Percentiles rank a stretch among this genome's conserved stretches.
phyloP scores from a whole-genome alignment of 2,113 vertebrate species.

The Butastur rufipennis region DNA sequence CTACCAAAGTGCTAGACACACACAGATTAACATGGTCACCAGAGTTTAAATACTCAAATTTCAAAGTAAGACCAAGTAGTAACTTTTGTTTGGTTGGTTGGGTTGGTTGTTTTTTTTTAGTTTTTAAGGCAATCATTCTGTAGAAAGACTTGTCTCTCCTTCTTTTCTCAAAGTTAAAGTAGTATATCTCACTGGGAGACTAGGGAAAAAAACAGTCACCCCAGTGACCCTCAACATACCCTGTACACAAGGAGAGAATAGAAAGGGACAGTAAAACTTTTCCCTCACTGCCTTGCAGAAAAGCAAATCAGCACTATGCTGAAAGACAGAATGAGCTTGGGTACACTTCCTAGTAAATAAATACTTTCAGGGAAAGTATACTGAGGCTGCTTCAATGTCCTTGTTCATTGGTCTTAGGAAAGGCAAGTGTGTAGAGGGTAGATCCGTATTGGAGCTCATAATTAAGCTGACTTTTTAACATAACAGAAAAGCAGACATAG shows the following conservation, averaged over 20 bases:
- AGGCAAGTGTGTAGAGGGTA: not conserved
- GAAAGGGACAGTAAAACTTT: not conserved
- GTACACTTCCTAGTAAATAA: not conserved
- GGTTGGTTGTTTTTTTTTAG: not conserved
- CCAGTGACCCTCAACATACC: not conserved
- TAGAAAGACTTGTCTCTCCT: not conserved
- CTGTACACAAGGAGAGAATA: not conserved
- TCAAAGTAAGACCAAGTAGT: not conserved
- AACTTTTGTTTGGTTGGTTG: fast-evolving
- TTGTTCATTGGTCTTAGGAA: not conserved
- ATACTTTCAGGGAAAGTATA: not conserved
- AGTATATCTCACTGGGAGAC: not conserved
- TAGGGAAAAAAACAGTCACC: not conserved
- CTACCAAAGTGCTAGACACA: fast-evolving
- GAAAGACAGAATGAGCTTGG: not conserved
- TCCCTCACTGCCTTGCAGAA: not conserved
- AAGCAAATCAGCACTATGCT: not conserved
- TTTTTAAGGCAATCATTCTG: not conserved
- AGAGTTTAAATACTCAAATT: not conserved
- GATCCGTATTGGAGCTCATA: not conserved
- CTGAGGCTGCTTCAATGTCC: not conserved
- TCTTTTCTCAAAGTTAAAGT: not conserved
- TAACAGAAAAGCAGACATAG: not conserved
- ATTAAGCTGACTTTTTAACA: not conserved
- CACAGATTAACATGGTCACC: not conserved